phyloP scores from a whole-genome alignment of 2,797 vertebrate genomes.

The Lutjanus argentimaculatus region DNA sequence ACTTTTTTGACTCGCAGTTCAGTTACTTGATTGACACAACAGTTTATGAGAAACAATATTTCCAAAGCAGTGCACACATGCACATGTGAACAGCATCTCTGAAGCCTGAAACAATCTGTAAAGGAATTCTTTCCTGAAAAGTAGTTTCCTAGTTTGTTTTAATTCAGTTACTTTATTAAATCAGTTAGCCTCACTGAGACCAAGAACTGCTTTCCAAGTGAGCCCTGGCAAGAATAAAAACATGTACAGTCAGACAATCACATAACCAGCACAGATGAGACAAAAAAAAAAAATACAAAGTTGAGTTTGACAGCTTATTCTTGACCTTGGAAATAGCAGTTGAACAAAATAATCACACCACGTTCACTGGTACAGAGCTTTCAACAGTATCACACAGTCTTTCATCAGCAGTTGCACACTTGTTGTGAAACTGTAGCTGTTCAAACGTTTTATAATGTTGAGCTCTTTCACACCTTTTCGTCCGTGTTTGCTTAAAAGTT shows the following conservation, averaged over 20 bases:
- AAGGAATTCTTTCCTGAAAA: no score
- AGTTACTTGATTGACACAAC: constrained; percentile 1
- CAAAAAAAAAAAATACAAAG: background rate
- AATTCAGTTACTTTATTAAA: background rate
- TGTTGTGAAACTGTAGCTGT: background rate
- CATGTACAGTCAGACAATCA: background rate
- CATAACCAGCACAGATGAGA: background rate
- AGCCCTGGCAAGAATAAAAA: background rate
- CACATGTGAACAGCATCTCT: background rate
- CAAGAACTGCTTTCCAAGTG: background rate
- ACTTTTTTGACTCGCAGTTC: background rate
- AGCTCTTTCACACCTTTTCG: background rate
- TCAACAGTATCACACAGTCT: background rate
- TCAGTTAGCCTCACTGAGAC: background rate
- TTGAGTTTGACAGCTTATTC: no score
- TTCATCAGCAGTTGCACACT: background rate
- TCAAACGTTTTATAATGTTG: background rate
- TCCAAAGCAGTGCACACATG: constrained; percentile 4
- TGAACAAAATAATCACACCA: background rate
- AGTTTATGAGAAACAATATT: constrained; percentile 3
- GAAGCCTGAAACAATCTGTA: background rate
- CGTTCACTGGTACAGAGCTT: background rate
- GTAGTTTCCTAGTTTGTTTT: background rate
- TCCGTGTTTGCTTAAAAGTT: background rate
- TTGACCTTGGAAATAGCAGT: background rate